Percentiles rank a stretch among this genome's conserved stretches.
These are phyloP conservation scores for Apamea epomidion DNA, from an alignment of 2,888 invertebrate genomes.

Conservation along the genomic window DNA sequence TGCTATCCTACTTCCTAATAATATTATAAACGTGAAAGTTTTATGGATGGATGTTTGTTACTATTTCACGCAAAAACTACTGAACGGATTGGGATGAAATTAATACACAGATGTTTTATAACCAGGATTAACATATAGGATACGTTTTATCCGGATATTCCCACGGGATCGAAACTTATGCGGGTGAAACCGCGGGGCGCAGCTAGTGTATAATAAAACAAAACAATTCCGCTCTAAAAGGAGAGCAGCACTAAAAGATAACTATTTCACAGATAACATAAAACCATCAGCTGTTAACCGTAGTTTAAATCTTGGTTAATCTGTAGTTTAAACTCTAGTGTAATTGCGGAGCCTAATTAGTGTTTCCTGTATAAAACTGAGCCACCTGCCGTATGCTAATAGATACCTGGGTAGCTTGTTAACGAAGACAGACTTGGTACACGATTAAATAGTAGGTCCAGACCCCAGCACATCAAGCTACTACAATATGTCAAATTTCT, in stretches of 20 bases:
- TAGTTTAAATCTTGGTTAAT: constrained; percentile 33
- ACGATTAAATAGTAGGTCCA: background rate
- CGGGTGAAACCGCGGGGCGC: too few relatives aligned
- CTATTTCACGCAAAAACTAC: too few relatives aligned
- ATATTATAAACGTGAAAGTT: too few relatives aligned
- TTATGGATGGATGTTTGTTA: too few relatives aligned
- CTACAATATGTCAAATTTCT: too few relatives aligned
- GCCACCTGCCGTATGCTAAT: constrained; percentile 61
- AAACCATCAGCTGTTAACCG: constrained; percentile 26
- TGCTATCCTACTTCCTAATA: too few relatives aligned
- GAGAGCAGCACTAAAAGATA: background rate
- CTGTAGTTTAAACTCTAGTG: constrained; percentile 29
- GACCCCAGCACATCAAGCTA: too few relatives aligned
- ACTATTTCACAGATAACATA: background rate
- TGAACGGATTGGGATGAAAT: too few relatives aligned
- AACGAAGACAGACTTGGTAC: constrained; percentile 22
- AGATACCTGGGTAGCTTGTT: constrained; percentile 31
- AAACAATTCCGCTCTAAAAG: background rate
- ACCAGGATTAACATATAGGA: too few relatives aligned
- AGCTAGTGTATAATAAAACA: background rate
- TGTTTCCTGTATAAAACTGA: constrained; percentile 53
- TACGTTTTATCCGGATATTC: too few relatives aligned
- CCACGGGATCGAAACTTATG: too few relatives aligned
- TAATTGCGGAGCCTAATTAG: constrained; percentile 58
- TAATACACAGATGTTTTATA: too few relatives aligned